phyloP scores from a whole-genome alignment of 2,888 invertebrate genomes.

The Norana najaformis region DNA sequence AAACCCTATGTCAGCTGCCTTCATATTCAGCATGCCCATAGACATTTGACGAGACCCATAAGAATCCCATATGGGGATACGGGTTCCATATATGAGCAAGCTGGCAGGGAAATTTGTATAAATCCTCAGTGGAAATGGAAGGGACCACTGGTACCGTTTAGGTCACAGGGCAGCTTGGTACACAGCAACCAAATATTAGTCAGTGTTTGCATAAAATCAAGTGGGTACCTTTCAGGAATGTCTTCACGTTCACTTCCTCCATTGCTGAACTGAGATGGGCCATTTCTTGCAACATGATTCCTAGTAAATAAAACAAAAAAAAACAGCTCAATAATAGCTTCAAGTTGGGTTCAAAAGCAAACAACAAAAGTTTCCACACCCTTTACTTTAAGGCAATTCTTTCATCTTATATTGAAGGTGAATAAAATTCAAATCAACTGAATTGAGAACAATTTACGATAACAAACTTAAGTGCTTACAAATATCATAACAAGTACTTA shows the following conservation, averaged over 20 bases:
- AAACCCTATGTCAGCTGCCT: no score
- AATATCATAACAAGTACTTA: no score
- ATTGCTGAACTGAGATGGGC: not conserved
- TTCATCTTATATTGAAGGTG: no score
- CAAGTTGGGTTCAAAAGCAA: no score
- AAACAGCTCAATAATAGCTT: no score
- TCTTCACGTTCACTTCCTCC: not conserved
- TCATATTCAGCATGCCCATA: not conserved
- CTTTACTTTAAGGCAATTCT: no score
- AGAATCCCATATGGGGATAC: no score
- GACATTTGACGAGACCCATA: not conserved
- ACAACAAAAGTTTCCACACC: no score
- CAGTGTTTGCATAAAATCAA: not conserved
- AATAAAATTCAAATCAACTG: no score
- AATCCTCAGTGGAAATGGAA: not conserved
- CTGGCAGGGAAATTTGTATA: not conserved
- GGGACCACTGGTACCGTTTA: not conserved
- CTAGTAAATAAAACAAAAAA: not conserved
- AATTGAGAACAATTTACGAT: no score
- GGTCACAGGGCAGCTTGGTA: not conserved
- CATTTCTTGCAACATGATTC: not conserved
- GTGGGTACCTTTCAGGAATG: not conserved
- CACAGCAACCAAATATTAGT: not conserved
- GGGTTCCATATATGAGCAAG: not conserved
- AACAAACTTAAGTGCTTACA: no score